Evolutionary conservation across 2,888 invertebrate genomes (phyloP).

Genomic region (Epirrhoe tristata): DNA sequence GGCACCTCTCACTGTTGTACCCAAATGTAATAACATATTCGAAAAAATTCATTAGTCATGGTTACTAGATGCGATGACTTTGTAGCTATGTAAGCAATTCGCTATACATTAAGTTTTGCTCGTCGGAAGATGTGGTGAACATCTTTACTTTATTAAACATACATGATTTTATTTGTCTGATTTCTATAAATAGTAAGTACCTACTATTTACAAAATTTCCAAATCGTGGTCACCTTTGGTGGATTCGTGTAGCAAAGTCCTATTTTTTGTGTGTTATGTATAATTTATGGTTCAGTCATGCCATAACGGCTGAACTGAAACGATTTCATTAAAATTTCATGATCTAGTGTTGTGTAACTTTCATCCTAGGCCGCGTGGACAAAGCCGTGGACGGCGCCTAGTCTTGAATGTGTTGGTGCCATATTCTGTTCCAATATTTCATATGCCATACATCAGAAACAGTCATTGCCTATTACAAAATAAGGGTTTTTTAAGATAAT

Average conservation of each 20-base stretch:
- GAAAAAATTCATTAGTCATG: constrained; percentile 52
- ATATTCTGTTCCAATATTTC: not conserved
- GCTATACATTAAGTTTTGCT: constrained; percentile 15
- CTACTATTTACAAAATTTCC: not conserved
- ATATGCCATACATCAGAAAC: not conserved
- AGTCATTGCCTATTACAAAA: constrained; percentile 6
- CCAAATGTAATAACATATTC: constrained; percentile 47
- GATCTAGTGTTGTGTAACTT: too few relatives aligned
- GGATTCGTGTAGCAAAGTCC: too few relatives aligned
- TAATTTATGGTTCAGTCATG: too few relatives aligned
- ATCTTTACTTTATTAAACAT: not conserved
- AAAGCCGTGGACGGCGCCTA: not conserved
- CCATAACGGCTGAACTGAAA: not conserved
- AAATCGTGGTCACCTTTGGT: not conserved
- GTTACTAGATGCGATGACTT: constrained; percentile 43
- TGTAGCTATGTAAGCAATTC: constrained; percentile 36
- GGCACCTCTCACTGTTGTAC: constrained; percentile 67
- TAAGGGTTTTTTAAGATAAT: constrained; percentile 20
- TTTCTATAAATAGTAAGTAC: not conserved
- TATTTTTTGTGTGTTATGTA: too few relatives aligned
- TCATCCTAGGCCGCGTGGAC: not conserved
- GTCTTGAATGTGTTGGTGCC: not conserved
- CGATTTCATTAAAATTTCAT: not conserved
- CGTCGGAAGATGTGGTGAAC: not conserved
- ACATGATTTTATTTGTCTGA: not conserved